Evolutionary conservation across 2,888 invertebrate species (phyloP).

Genomic region (Drosophila rellima): DNA sequence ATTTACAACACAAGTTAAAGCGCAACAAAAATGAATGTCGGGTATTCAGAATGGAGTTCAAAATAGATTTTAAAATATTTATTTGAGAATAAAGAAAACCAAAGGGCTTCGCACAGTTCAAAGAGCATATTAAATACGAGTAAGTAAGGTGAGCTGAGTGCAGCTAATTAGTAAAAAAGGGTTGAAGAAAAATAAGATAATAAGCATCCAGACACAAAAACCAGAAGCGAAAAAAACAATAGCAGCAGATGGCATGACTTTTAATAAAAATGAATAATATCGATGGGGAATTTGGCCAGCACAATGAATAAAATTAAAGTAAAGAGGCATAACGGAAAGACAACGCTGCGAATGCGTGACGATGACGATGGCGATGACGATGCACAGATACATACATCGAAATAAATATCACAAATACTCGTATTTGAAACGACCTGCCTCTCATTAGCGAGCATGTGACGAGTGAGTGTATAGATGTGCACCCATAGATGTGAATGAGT

Average conservation of each 20-base stretch:
- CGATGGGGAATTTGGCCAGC: constrained; percentile 29
- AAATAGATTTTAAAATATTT: background rate
- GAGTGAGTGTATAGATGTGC: constrained; percentile 11
- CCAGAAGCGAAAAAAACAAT: background rate
- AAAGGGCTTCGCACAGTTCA: constrained; percentile 16
- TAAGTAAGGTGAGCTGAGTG: constrained; percentile 15
- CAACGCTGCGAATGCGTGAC: constrained; percentile 60
- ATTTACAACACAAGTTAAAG: constrained; percentile 10
- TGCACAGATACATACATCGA: constrained; percentile 44
- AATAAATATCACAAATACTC: constrained; percentile 48
- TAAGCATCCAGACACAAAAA: constrained; percentile 3
- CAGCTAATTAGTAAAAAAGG: constrained; percentile 38
- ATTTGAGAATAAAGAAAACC: background rate
- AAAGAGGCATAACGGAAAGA: constrained; percentile 32
- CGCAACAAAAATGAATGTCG: background rate
- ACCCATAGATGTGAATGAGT: background rate
- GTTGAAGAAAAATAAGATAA: constrained; percentile 14
- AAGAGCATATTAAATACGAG: constrained; percentile 43
- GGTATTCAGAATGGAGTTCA: background rate
- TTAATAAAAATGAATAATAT: constrained; percentile 44
- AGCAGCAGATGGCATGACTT: constrained; percentile 25
- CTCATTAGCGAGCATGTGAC: constrained; percentile 53
- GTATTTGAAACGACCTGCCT: constrained; percentile 43
- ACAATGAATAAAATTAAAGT: constrained; percentile 52
- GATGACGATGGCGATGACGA: constrained; percentile 19